Conservation (phyloP, 2,888 invertebrate genomes). For the Tinea pellionella region DNA sequence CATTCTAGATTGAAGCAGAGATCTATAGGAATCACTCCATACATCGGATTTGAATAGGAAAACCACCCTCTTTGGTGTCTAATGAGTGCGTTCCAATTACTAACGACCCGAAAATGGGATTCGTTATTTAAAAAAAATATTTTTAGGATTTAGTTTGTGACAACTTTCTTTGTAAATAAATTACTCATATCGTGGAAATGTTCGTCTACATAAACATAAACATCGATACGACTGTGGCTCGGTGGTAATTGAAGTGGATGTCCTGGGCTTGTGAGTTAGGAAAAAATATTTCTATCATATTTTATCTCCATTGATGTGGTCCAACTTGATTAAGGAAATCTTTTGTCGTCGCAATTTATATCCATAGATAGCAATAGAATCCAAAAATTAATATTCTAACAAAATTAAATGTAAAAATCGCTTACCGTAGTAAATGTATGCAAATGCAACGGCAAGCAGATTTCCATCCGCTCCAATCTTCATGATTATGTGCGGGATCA, state of each 20-base stretch:
- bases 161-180: too few relatives aligned
- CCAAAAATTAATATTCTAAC: background rate
- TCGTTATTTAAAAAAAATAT: background rate
- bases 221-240: too few relatives aligned
- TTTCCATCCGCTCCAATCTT: background rate
- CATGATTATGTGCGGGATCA: background rate
- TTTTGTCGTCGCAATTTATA: too few relatives aligned
- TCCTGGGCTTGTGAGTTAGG: too few relatives aligned
- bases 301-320: too few relatives aligned
- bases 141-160: too few relatives aligned
- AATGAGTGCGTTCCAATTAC: constrained; percentile 11
- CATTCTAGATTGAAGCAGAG: constrained; percentile 11
- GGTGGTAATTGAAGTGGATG: too few relatives aligned
- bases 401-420: background rate
- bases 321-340: too few relatives aligned
- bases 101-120: background rate
- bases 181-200: too few relatives aligned
- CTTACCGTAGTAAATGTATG: background rate
- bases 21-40: constrained; percentile 1
- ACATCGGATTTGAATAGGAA: constrained; percentile 1
- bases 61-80: background rate
- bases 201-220: too few relatives aligned
- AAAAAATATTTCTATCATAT: background rate
- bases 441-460: background rate
- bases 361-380: too few relatives aligned